Base-by-base conservation (phyloP, 2,797 vertebrate species). In the Macropodus opercularis region DNA sequence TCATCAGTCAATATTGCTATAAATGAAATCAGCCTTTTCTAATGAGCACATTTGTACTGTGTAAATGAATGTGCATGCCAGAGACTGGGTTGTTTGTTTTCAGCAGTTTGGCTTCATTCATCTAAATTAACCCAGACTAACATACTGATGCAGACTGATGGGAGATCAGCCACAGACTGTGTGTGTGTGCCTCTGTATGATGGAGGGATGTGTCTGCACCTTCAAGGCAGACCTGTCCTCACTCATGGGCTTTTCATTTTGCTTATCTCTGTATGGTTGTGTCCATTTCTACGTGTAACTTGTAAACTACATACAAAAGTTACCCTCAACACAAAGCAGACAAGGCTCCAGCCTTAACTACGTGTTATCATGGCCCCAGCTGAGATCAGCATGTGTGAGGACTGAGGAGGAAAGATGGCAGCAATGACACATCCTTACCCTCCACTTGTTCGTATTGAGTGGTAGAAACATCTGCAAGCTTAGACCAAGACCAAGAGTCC, bases 401-500 rank as follows among this genome's bases (percentile, higher is more conserved):
- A 59, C 26, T 60, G 53, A 29, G n/a, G n/a, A n/a, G n/a, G n/a
- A 32, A 56, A 65, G 67, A 70, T 63, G 43, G 44, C 65, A 49
- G 46, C 0, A 32, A 72, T 77, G 70, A 74, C 63, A 17, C 70
- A 63, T 39, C 42, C 63, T 70, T 65, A 73, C 74, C 74, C 49
- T 51, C 5, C 43, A 17, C 52, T 72, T 51, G 64, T 68, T 54
- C 69, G 65, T 62, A 63, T 53, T 63, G 56, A 77, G 56, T 72
- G 63, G 43, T 76, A 77, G 77, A 81, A 79, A 61, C 51, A 56
- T 59, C 69, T 59, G 50, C 53, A 22, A 55, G 36, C 47, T 51
- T 75, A 68, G 69, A 79, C 81, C 73, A 83, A 72, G 63, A 73
- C 77, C 48, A 59, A 72, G 47, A 59, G 51, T 56, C 67, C 72